Evolutionary conservation across 2,888 invertebrate genomes (phyloP).

Genomic region (Schrankia costaestrigalis): DNA sequence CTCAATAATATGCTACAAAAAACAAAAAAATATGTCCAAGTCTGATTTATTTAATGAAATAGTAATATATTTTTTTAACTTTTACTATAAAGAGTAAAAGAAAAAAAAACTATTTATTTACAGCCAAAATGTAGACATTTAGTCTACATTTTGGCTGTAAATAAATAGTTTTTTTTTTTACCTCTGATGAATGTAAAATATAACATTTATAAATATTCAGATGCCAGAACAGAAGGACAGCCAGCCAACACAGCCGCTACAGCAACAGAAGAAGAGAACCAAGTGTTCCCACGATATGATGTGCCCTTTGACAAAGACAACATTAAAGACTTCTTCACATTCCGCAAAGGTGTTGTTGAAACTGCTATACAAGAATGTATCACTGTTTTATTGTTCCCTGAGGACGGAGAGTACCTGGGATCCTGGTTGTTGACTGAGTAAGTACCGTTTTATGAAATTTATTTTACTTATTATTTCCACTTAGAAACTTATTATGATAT

Average conservation of each 20-base stretch:
- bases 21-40: too few relatives aligned
- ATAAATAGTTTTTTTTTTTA: too few relatives aligned
- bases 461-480: too few relatives aligned
- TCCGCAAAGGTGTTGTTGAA: slow-evolving; percentile 87
- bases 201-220: slow-evolving; percentile 30
- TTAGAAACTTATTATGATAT: too few relatives aligned
- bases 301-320: slow-evolving; percentile 77
- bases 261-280: slow-evolving; percentile 42
- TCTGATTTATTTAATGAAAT: too few relatives aligned
- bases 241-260: slow-evolving; percentile 43
- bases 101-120: too few relatives aligned
- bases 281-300: slow-evolving; percentile 68
- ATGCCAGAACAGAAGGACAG: slow-evolving; percentile 56
- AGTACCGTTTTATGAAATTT: slow-evolving; percentile 48
- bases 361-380: slow-evolving; percentile 86
- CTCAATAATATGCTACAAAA: too few relatives aligned
- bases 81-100: too few relatives aligned
- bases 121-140: too few relatives aligned
- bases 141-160: too few relatives aligned
- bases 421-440: slow-evolving; percentile 92
- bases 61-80: too few relatives aligned
- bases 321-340: slow-evolving; percentile 86
- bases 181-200: too few relatives aligned
- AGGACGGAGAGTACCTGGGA: slow-evolving; percentile 86
- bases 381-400: slow-evolving; percentile 82